Evolutionary conservation across 2,888 invertebrate species (phyloP).

Genomic region (Scaptomyza polygonia): DNA sequence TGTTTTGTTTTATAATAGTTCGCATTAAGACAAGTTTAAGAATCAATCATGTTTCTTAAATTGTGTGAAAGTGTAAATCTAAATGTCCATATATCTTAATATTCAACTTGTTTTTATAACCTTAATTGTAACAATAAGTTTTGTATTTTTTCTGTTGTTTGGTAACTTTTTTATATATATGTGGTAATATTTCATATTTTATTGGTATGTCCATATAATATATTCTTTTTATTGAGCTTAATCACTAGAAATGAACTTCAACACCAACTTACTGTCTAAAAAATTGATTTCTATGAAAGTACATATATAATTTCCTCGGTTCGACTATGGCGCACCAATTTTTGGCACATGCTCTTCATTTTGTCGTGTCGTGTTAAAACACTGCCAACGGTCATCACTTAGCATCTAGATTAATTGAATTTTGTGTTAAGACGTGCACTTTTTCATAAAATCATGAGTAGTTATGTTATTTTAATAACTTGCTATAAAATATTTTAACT

Average conservation of each 20-base stretch:
- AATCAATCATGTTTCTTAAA: conserved; percentile 69
- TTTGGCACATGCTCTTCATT: conserved; percentile 68
- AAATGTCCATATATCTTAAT: conserved; percentile 75
- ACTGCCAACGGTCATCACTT: conserved; percentile 42
- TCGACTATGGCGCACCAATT: conserved; percentile 43
- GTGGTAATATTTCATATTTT: conserved; percentile 60
- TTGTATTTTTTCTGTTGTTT: conserved; percentile 25
- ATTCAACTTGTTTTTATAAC: conserved; percentile 66
- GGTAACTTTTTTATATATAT: conserved; percentile 70
- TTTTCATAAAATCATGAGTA: conserved; percentile 46
- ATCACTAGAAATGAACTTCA: conserved; percentile 70
- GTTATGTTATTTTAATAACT: conserved; percentile 38
- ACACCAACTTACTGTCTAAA: conserved; percentile 71
- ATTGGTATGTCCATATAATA: conserved; percentile 53
- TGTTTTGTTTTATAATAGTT: conserved; percentile 57
- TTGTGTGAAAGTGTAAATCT: conserved; percentile 55
- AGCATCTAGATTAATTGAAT: conserved; percentile 62
- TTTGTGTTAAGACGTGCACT: conserved; percentile 44
- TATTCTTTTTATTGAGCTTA: conserved; percentile 54
- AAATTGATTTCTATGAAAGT: conserved; percentile 49
- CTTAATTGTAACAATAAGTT: conserved; percentile 76
- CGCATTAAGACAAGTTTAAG: conserved; percentile 79
- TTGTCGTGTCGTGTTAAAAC: conserved; percentile 44
- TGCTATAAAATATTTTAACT: conserved; percentile 28
- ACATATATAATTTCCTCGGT: conserved; percentile 26